Percentiles rank a stretch among this genome's conserved stretches.
Evolutionary conservation across 2,113 vertebrate species (phyloP).

Genomic region (Semnopithecus entellus): DNA sequence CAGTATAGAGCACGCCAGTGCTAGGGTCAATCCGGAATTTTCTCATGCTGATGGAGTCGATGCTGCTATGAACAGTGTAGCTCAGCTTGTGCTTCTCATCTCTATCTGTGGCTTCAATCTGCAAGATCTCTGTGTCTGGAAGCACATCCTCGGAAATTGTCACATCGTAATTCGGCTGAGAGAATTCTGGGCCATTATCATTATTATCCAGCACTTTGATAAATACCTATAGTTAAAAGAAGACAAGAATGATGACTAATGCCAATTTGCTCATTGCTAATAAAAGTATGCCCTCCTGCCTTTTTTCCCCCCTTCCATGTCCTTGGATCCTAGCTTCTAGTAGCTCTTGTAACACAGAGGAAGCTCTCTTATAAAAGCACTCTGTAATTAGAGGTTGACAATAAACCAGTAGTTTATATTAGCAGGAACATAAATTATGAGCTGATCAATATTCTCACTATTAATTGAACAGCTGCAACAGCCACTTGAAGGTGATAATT

Average conservation of each 20-base stretch:
- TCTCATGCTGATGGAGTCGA: constrained; percentile 91
- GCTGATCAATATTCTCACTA: constrained; percentile 26
- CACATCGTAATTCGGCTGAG: constrained; percentile 93
- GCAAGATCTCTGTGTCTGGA: constrained; percentile 93
- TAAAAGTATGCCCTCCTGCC: neutral
- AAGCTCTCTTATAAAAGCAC: neutral
- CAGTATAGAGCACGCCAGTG: constrained; percentile 90
- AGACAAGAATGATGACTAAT: constrained; percentile 45
- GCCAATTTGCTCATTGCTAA: neutral
- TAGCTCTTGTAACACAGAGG: neutral
- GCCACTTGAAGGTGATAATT: neutral
- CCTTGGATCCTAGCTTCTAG: neutral
- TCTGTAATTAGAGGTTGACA: neutral
- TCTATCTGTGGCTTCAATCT: constrained; percentile 94
- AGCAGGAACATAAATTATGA: constrained; percentile 28
- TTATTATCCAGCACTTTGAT: constrained; percentile 96
- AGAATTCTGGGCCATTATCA: constrained; percentile 96
- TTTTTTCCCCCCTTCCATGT: rapidly evolving
- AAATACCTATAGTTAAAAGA: constrained; percentile 87
- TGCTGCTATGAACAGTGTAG: constrained; percentile 94
- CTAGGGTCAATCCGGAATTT: constrained; percentile 94
- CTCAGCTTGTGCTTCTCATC: constrained; percentile 94
- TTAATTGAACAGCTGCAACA: constrained; percentile 24
- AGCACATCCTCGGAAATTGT: constrained; percentile 94
- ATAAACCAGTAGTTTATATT: constrained; percentile 27